Evolutionary conservation across 1,140 invertebrate species (phyloP).

Genomic region (Acromyrmex echinatior): DNA sequence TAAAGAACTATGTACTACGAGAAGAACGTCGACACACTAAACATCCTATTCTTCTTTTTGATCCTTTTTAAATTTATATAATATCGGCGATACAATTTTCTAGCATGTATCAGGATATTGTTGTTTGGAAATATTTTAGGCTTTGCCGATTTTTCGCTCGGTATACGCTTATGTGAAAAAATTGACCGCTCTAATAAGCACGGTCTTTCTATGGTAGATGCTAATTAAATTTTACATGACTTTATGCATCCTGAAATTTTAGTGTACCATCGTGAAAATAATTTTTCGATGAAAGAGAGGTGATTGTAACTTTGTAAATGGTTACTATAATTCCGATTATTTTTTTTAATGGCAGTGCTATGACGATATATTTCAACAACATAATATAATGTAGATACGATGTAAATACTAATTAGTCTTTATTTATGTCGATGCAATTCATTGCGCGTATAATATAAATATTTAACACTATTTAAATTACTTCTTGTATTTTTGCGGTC

Average conservation of each 20-base stretch:
- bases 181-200: conserved; percentile 60
- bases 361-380: background rate
- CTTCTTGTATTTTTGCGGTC: background rate
- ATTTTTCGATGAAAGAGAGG: background rate
- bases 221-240: conserved; percentile 60
- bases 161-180: conserved; percentile 58
- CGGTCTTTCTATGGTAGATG: background rate
- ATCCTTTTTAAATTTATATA: conserved; percentile 20
- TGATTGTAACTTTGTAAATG: conserved; percentile 13
- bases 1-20: background rate
- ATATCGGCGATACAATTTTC: conserved; percentile 33
- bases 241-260: conserved; percentile 35
- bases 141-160: conserved; percentile 57
- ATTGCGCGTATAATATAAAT: background rate
- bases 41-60: conserved; percentile 33
- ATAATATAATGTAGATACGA: background rate
- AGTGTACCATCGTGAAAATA: conserved; percentile 12
- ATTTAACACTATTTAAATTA: conserved; percentile 54
- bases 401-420: background rate
- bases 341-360: background rate
- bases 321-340: background rate
- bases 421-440: background rate
- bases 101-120: conserved; percentile 9
- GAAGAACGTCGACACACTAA: conserved; percentile 22
- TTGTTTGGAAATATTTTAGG: conserved; percentile 59